Base-by-base conservation (phyloP, 2,113 vertebrate species). In the Onychostoma macrolepis region DNA sequence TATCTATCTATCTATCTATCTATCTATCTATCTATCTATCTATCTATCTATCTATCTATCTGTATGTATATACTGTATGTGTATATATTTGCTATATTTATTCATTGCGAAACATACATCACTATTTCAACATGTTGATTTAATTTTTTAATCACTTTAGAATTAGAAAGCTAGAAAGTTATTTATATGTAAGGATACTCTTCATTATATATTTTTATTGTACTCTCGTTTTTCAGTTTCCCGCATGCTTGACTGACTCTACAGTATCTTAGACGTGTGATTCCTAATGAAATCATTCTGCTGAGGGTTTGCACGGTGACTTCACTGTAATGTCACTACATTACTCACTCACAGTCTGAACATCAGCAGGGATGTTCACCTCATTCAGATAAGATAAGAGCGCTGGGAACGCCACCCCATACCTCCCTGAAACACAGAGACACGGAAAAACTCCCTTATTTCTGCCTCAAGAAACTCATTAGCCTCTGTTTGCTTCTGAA, bases 311-410 rank as follows among this genome's bases (percentile, higher is more conserved):
- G 28, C 65, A 67, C 65, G 8, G 28, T 17, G 28, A 33, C 13
- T 69, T 33, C 65, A 33, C 65, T 36, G 36, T 72, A 38, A 72
- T 21, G 4, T 21, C 33, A 24, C 69, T 38, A 11, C 33, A 72
- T 72, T 38, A 72, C 19, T 38, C 69, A 24, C 33, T 72, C 28
- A 33, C 65, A 69, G 13, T 69, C 53, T 58, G 53, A 58, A 36
- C 33, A 24, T 38, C 19, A 72, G 33, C 69, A 67, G 65, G 65
- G 65, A 67, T 67, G 28, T 67, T 33, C 65, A 67, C 65, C 28
- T 67, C 65, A 67, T 67, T 67, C 13, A 33, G 65, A 67, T 30
- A 67, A 33, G 65, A 67, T 67, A 67, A 67, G 15, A 67, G 63
- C 28, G 28, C 26, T 6, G 6, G 28, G 28, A 33, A 30, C 65